These are phyloP conservation scores for Gobionotothen gibberifrons DNA, from an alignment of 2,797 vertebrate species.

Conservation along the genomic window DNA sequence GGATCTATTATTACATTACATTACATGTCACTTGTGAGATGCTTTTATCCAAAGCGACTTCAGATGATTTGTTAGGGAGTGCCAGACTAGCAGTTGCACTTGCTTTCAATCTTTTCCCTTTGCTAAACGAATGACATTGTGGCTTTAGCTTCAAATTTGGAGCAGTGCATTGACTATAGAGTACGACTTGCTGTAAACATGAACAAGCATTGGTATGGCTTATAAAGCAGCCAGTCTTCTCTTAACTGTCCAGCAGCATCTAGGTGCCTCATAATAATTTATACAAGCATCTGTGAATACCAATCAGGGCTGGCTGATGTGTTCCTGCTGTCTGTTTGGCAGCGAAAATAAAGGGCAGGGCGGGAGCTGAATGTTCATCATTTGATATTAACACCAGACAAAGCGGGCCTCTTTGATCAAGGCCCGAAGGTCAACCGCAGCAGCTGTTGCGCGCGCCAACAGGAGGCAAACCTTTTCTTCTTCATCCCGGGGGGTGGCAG, in stretches of 20 bases:
- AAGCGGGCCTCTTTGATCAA: constrained; percentile 78
- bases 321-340: constrained; percentile 67
- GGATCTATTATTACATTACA: no score
- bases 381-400: constrained; percentile 78
- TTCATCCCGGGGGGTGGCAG: constrained; percentile 40
- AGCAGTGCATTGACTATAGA: not conserved
- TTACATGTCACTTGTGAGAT: no score
- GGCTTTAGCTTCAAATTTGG: not conserved
- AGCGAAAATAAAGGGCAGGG: constrained; percentile 65
- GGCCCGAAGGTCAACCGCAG: constrained; percentile 76
- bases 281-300: constrained; percentile 61
- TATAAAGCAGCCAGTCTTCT: not conserved
- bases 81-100: not conserved
- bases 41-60: no score
- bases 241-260: constrained; percentile 53
- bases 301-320: constrained; percentile 61
- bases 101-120: not conserved
- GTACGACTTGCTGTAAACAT: not conserved
- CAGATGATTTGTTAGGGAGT: not conserved
- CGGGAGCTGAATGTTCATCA: constrained; percentile 73
- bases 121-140: not conserved
- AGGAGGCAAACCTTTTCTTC: constrained; percentile 49
- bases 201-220: not conserved
- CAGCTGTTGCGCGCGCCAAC: constrained; percentile 66
- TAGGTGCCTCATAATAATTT: constrained; percentile 59